A percentile compares a stretch with the other conserved stretches of the same genome.
Conservation (phyloP, 2,113 vertebrate species). For the Eptesicus fuscus region DNA sequence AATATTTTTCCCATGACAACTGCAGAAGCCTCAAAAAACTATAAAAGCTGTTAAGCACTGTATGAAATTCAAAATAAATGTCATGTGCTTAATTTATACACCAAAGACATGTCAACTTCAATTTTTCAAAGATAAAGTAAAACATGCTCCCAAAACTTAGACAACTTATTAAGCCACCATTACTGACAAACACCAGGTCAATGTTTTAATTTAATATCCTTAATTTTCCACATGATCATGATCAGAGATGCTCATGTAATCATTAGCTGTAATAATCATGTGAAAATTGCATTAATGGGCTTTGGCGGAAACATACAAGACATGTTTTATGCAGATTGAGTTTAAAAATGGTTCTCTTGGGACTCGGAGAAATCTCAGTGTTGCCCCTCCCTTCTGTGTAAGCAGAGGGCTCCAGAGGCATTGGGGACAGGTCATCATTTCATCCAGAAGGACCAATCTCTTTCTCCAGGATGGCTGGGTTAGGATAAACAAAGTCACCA, state of each 20-base stretch:
- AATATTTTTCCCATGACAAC: not conserved
- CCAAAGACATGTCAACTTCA: not conserved
- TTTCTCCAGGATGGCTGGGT: not conserved
- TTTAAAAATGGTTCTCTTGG: not conserved
- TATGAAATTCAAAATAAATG: not conserved
- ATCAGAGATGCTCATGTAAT: constrained; percentile 27
- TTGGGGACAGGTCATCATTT: not conserved
- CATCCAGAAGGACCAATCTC: not conserved
- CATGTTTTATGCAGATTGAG: not conserved
- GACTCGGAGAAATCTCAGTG: not conserved
- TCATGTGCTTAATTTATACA: not conserved
- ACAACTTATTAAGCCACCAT: not conserved
- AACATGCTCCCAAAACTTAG: not conserved
- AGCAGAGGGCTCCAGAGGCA: not conserved
- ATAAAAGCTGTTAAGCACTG: not conserved
- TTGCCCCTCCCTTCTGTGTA: not conserved
- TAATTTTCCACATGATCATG: constrained; percentile 53
- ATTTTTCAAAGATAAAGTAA: not conserved
- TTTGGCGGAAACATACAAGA: not conserved
- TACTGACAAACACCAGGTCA: not conserved
- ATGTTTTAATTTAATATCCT: constrained; percentile 44
- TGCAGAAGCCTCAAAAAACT: not conserved
- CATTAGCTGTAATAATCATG: constrained; percentile 30
- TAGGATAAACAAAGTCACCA: not conserved
- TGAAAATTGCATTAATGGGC: constrained; percentile 40